Evolutionary conservation across 2,113 vertebrate species (phyloP).

Genomic region (Campylomormyrus numenius): DNA sequence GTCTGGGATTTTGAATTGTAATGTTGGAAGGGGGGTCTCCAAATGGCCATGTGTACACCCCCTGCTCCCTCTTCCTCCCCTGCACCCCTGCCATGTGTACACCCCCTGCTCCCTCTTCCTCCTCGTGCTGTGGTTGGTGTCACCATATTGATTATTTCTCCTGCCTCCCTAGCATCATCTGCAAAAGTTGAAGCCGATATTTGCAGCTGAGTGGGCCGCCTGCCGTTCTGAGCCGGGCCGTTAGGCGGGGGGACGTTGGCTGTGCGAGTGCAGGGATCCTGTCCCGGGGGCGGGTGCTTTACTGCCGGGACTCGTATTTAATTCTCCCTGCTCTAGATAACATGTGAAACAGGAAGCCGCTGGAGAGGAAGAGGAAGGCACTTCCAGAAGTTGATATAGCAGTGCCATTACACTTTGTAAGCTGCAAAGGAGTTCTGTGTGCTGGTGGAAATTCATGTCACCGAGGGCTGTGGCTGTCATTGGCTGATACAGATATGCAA

Average conservation of each 20-base stretch:
- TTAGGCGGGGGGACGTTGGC: background rate
- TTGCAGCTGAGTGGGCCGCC: slow-evolving; percentile 23
- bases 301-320: background rate
- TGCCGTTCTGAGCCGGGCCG: slow-evolving; percentile 47
- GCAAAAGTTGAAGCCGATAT: slow-evolving; percentile 29
- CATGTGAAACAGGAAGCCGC: background rate
- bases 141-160: slow-evolving; percentile 28
- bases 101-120: slow-evolving; percentile 1
- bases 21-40: background rate
- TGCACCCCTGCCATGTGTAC: background rate
- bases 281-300: background rate
- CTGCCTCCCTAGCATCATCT: slow-evolving; percentile 21
- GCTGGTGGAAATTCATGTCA: background rate
- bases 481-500: slow-evolving; percentile 20
- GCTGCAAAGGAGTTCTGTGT: background rate
- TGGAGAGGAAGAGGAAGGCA: background rate
- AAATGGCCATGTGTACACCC: background rate
- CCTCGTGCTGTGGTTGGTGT: slow-evolving; percentile 5
- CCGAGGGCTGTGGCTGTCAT: background rate
- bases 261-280: background rate
- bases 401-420: background rate
- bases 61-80: background rate
- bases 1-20: background rate
- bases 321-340: background rate
- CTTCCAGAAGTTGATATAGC: background rate